These are phyloP conservation scores for Archaeoteleia sp. DNA, from an alignment of 2,888 invertebrate genomes.

Conservation along the genomic window DNA sequence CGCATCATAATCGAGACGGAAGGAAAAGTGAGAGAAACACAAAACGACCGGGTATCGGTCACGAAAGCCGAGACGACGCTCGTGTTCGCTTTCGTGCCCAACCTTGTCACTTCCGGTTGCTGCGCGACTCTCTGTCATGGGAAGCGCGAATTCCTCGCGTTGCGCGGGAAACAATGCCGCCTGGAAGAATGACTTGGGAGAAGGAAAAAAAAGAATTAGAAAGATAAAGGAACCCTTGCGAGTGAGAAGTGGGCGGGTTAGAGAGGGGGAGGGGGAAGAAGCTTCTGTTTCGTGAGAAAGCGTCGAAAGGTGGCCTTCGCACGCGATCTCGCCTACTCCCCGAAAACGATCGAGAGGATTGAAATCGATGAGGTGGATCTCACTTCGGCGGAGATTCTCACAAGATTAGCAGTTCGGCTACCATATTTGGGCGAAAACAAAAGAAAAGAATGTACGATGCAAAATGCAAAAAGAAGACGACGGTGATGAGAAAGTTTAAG, in stretches of 20 bases:
- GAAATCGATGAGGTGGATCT: too few species aligned
- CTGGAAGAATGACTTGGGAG: constrained; percentile 21
- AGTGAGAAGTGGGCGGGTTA: constrained; percentile 15
- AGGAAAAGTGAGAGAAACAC: too few species aligned
- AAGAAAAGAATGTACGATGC: too few species aligned
- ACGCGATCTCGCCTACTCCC: too few species aligned
- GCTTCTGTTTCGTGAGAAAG: constrained; percentile 38
- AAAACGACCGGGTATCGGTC: too few species aligned
- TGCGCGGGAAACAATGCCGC: constrained; percentile 21
- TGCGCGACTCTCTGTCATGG: constrained; percentile 13
- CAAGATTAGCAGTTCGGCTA: too few species aligned
- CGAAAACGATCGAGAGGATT: constrained; percentile 13
- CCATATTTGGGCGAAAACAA: too few species aligned
- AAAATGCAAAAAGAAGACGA: too few species aligned
- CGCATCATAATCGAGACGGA: too few species aligned
- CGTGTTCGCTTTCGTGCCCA: constrained; percentile 22
- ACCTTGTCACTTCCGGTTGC: constrained; percentile 33
- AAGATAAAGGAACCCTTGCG: constrained; percentile 30
- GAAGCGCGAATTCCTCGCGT: constrained; percentile 36
- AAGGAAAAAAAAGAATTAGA: constrained; percentile 33
- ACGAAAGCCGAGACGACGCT: constrained; percentile 6
- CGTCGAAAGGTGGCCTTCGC: constrained; percentile 15
- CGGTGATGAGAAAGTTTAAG: too few species aligned
- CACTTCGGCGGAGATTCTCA: too few species aligned
- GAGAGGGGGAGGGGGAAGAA: constrained; percentile 39